phyloP scores from a whole-genome alignment of 2,797 vertebrate genomes.

The Zalophus californianus region DNA sequence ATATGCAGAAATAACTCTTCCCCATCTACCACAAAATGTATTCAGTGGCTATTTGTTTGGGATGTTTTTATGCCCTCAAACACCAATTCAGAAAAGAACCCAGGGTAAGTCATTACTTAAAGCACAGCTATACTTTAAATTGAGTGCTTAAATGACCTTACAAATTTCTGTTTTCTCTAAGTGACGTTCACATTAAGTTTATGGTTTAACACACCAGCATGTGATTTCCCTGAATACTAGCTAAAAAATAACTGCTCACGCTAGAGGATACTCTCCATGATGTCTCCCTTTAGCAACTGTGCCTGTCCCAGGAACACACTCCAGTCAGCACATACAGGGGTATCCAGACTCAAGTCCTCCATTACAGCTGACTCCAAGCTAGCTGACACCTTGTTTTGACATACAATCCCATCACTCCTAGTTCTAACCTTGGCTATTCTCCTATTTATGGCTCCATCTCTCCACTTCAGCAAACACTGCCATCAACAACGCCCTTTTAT shows the following conservation, averaged over 20 bases:
- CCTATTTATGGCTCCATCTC: neutral
- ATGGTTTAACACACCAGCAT: slow-evolving; percentile 28
- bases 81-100: slow-evolving; percentile 76
- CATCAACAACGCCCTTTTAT: neutral
- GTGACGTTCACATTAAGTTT: slow-evolving; percentile 62
- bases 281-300: neutral
- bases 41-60: slow-evolving; percentile 71
- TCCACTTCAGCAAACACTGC: neutral
- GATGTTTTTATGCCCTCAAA: slow-evolving; percentile 76
- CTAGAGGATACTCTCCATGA: neutral
- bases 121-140: slow-evolving; percentile 63
- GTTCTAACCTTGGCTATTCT: neutral
- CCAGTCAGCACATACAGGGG: neutral
- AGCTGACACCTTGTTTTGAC: neutral
- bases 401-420: neutral
- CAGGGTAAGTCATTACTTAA: slow-evolving; percentile 72
- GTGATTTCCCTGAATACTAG: neutral
- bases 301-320: neutral
- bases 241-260: neutral
- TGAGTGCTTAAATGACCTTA: slow-evolving; percentile 71
- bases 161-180: slow-evolving; percentile 69
- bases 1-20: slow-evolving; percentile 70
- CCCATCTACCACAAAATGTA: slow-evolving; percentile 64
- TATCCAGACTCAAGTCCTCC: neutral
- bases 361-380: neutral